Percentiles rank a stretch among this genome's conserved stretches.
These are phyloP conservation scores for Bugulina stolonifera DNA, from an alignment of 2,888 invertebrate species.

Conservation along the genomic window DNA sequence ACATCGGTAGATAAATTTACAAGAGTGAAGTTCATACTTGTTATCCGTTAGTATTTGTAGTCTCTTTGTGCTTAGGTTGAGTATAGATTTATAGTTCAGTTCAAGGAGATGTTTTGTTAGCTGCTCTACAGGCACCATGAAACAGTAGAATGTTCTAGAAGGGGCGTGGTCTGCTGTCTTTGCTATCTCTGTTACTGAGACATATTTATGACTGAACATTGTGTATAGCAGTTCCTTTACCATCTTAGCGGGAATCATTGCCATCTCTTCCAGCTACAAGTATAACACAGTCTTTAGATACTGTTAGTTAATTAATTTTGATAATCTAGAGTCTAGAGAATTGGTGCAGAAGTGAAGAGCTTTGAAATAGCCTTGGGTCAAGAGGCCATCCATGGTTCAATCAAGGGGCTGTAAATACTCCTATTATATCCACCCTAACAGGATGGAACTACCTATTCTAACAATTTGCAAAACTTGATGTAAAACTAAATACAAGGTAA, in stretches of 20 bases:
- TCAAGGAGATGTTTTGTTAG: slow-evolving; percentile 57
- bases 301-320: too few relatives aligned
- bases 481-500: too few relatives aligned
- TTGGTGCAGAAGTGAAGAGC: too few relatives aligned
- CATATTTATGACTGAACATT: slow-evolving; percentile 71
- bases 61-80: background rate
- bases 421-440: too few relatives aligned
- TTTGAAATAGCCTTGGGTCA: too few relatives aligned
- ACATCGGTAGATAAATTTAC: too few relatives aligned
- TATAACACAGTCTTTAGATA: too few relatives aligned
- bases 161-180: slow-evolving; percentile 65
- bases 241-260: slow-evolving; percentile 89
- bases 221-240: slow-evolving; percentile 81
- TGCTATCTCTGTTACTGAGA: slow-evolving; percentile 56
- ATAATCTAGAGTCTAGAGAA: too few relatives aligned
- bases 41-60: slow-evolving; percentile 10
- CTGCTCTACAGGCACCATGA: slow-evolving; percentile 66
- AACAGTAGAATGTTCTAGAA: slow-evolving; percentile 73
- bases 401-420: too few relatives aligned
- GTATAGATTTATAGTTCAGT: slow-evolving; percentile 9
- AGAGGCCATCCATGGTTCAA: too few relatives aligned
- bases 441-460: too few relatives aligned
- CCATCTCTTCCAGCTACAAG: slow-evolving; percentile 81
- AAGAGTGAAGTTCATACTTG: background rate
- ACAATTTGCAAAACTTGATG: too few relatives aligned